A percentile compares a stretch with the other conserved stretches of the same genome.
phyloP scores from a whole-genome alignment of 2,797 vertebrate genomes.

The Pelodytes ibericus region DNA sequence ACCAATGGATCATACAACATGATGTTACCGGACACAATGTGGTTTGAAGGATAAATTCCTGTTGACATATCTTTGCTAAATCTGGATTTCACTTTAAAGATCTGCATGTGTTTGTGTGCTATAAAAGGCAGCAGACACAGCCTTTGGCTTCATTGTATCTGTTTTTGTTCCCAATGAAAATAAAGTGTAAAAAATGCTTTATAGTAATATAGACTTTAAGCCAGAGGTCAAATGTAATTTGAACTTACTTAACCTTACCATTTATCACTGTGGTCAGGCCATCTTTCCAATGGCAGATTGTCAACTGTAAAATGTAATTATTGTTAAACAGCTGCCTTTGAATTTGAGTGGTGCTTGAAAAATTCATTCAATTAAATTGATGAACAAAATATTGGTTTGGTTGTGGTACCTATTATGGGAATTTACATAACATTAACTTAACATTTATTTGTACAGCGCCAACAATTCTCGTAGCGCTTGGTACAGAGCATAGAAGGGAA shows the following conservation, averaged over 20 bases:
- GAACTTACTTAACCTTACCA: slow-evolving; percentile 28
- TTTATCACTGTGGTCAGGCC: background rate
- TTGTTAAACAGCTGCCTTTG: too few relatives aligned
- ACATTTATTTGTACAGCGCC: too few relatives aligned
- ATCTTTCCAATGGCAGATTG: background rate
- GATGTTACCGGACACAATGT: slow-evolving; percentile 21
- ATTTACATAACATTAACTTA: too few relatives aligned
- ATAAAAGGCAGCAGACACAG: slow-evolving; percentile 4
- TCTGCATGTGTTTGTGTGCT: slow-evolving; percentile 26
- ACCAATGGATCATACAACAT: slow-evolving; percentile 29
- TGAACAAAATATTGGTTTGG: too few relatives aligned
- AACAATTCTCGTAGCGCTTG: too few relatives aligned
- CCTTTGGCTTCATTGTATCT: slow-evolving; percentile 10
- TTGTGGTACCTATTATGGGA: too few relatives aligned
- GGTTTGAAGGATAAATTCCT: slow-evolving; percentile 15
- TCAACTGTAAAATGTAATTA: too few relatives aligned
- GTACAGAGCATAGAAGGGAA: too few relatives aligned
- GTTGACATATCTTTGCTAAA: slow-evolving; percentile 19
- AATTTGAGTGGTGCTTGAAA: too few relatives aligned
- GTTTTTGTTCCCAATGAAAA: background rate
- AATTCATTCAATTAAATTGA: too few relatives aligned
- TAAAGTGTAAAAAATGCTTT: background rate
- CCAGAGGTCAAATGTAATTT: slow-evolving; percentile 6
- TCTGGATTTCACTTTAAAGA: slow-evolving; percentile 10
- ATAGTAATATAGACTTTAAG: background rate